A percentile compares a stretch with the other conserved stretches of the same genome.
These are phyloP conservation scores for Agrochola lychnidis DNA, from an alignment of 2,888 invertebrate species.

Conservation along the genomic window DNA sequence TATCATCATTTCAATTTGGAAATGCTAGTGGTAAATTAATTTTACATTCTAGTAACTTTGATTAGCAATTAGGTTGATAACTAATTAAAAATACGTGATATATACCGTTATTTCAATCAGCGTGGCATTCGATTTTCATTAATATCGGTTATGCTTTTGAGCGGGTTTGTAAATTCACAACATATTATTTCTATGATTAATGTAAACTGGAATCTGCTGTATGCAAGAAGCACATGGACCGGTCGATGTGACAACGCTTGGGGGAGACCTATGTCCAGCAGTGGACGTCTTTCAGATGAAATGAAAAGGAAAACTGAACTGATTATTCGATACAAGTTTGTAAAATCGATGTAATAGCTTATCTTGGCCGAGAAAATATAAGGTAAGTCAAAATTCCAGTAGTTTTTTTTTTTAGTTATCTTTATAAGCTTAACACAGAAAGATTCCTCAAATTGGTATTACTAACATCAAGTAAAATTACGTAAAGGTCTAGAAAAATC, in stretches of 20 bases:
- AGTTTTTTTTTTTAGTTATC: background rate
- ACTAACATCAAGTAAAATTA: background rate
- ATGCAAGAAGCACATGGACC: background rate
- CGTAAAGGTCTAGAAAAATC: background rate
- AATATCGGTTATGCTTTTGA: background rate
- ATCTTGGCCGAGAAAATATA: background rate
- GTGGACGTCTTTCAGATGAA: too few relatives aligned
- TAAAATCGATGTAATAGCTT: background rate
- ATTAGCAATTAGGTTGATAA: background rate
- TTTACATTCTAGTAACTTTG: background rate
- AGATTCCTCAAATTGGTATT: background rate
- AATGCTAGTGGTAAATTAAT: background rate
- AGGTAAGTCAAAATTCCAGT: background rate
- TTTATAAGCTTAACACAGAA: background rate
- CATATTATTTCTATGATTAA: background rate
- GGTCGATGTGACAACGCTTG: background rate
- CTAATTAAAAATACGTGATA: constrained; percentile 12
- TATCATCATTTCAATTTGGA: background rate
- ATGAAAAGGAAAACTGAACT: background rate
- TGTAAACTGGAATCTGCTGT: background rate
- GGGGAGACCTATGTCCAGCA: background rate
- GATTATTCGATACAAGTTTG: background rate
- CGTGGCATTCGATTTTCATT: background rate
- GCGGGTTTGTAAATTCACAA: background rate
- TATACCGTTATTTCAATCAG: background rate